Evolutionary conservation across 1,140 invertebrate genomes (phyloP), one percentile per base, ranked within the genome.

Genomic region (Drosophila mayri): DNA sequence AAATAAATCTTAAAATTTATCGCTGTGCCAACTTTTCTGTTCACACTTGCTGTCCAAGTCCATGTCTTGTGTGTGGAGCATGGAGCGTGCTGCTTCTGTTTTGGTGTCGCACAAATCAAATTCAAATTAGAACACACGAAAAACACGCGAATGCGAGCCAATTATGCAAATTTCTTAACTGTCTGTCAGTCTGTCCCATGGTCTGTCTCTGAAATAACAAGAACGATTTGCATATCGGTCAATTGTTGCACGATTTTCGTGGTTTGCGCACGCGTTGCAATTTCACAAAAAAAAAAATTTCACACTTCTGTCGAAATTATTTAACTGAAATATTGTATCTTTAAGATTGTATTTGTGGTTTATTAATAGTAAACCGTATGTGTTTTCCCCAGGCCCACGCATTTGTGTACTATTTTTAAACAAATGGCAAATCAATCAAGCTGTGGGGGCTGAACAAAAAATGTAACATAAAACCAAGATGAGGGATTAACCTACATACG

Each of bases 211-310:
- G 58, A 58, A 77, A 57, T 40, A 72, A 66, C 58, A 68, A 63
- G 65, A 47, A 43, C 57, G 44, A 82, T 87, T 88, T 88, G 80
- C 84, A 88, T 87, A 76, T 88, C 84, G 83, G 83, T 87, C 83
- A 88, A 83, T 83, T 88, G 83, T 83, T 72, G 84, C 84, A 87
- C 83, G 83, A 87, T 65, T 79, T 79, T 68, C 44, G 66, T 61
- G 65, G 38, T 57, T 49, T 37, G 43, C 62, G 84, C 79, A 88
- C 76, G 84, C 84, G 82, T 77, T 87, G 46, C 58, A 83, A 79
- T 79, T 83, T 54, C 68, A 22, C 50, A 82, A 70, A 60, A 65
- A 66, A 25, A 66, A 25, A 3, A 63, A 49, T 46, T 80, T 72
- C 72, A 49, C 63, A 46, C 58, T 58, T 59, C 58, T 65, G 55